Conservation (phyloP, 2,888 invertebrate species). For the Acanthosoma haemorrhoidale region DNA sequence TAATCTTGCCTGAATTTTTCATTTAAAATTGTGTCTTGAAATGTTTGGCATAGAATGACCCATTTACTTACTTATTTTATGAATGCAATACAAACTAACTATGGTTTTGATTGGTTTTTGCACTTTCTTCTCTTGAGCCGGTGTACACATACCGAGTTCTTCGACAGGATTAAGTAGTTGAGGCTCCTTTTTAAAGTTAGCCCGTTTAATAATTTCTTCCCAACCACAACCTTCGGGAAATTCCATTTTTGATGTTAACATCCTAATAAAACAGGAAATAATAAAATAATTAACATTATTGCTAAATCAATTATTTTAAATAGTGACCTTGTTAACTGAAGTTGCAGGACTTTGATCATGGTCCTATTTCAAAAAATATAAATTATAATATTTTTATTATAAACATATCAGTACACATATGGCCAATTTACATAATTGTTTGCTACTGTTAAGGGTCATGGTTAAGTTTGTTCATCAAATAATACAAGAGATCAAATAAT, state of each 20-base stretch:
- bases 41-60: too few relatives aligned
- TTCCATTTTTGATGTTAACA: not conserved
- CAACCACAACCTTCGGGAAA: not conserved
- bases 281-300: too few relatives aligned
- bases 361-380: not conserved
- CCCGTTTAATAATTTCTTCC: not conserved
- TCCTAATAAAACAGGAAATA: not conserved
- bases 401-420: too few relatives aligned
- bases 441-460: too few relatives aligned
- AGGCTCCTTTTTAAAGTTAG: not conserved
- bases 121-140: not conserved
- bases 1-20: too few relatives aligned
- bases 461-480: too few relatives aligned
- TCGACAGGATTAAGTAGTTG: not conserved
- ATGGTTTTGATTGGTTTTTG: not conserved
- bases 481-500: too few relatives aligned
- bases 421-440: too few relatives aligned
- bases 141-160: conserved; percentile 11
- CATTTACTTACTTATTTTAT: too few relatives aligned
- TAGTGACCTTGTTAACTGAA: not conserved
- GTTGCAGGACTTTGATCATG: not conserved
- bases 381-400: too few relatives aligned
- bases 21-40: too few relatives aligned
- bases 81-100: not conserved
- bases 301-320: not conserved